Evolutionary conservation across 2,888 invertebrate genomes (phyloP), one percentile per base, ranked within the genome.

Genomic region (Trissolcus japonicus): DNA sequence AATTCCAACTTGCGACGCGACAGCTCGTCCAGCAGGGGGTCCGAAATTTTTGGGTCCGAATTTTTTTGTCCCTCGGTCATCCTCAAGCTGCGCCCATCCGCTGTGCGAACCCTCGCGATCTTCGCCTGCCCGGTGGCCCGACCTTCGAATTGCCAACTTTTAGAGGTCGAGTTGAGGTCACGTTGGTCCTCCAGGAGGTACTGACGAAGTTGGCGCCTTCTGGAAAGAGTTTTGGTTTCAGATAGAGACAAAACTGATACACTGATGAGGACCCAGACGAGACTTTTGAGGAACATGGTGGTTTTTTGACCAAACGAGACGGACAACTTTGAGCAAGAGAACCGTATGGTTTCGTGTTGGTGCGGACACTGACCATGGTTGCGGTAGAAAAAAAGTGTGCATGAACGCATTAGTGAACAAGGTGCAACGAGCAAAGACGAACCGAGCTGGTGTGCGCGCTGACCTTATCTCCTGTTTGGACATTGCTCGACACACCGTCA

Each of bases 381-480:
- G 53, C 74, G 43, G 54, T 74, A 71, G 76, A 80, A 81, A 46
- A n/a, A 81, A 81, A 82, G 80, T 73, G 59, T 76, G 76, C 77
- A 76, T 79, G 80, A 82, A 82, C 79, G 82, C 79, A 80, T 63
- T 65, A 66, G 76, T 79, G 69, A 79, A 80, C 80, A 82, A 81
- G 77, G 83, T 80, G 81, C 80, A 77, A 61, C 73, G 80, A 67
- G 59, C 72, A 75, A 72, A 76, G 68, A 77, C 71, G 72, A 74
- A 65, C 66, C 68, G 59, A 79, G 66, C 80, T 78, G 83, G 75
- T 59, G 79, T 82, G 82, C 59, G 79, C 83, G 79, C 63, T 80
- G 81, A 83, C 82, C 85, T 84, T 85, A 86, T 86, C 84, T 86
- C 82, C 83, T 83, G 84, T 83, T 84, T 81, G 79, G 78, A 80